A percentile compares a stretch with the other conserved stretches of the same genome.
Evolutionary conservation across 2,113 vertebrate species (phyloP).

Genomic region (Bubo blakistoni): DNA sequence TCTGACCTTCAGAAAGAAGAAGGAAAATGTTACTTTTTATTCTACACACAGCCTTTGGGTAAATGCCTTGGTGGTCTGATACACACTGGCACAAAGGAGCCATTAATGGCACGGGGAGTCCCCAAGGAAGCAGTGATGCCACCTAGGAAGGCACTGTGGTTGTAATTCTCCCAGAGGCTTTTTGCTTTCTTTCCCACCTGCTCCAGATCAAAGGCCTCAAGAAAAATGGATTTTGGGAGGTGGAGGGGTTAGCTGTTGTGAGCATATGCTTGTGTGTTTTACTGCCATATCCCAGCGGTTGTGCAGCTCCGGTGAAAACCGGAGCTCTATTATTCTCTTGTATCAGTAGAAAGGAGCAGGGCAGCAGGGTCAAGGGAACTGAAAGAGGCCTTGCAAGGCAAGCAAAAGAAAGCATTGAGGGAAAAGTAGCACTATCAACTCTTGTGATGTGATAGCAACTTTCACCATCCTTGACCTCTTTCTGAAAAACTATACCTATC

Average conservation of each 20-base stretch:
- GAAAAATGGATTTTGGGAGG: constrained; percentile 36
- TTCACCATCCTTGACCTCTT: constrained; percentile 55
- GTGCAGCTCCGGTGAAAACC: neutral
- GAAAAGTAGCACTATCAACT: constrained; percentile 39
- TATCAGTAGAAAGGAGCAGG: constrained; percentile 48
- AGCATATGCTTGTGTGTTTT: neutral
- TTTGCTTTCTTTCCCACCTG: constrained; percentile 59
- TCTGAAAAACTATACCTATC: constrained; percentile 17
- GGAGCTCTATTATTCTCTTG: constrained; percentile 40
- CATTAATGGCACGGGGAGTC: neutral
- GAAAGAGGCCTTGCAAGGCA: constrained; percentile 32
- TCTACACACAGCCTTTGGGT: constrained; percentile 12
- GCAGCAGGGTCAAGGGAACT: constrained; percentile 22
- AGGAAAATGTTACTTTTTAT: constrained; percentile 17
- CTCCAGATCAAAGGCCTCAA: constrained; percentile 44
- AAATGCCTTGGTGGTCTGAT: constrained; percentile 36
- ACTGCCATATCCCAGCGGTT: neutral
- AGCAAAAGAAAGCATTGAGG: constrained; percentile 56
- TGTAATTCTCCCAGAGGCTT: neutral
- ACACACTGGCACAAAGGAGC: neutral
- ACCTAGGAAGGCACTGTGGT: neutral
- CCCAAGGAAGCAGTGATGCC: neutral
- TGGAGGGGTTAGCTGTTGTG: neutral
- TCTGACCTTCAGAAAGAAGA: constrained; percentile 3
- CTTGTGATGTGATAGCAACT: constrained; percentile 58